A percentile compares a stretch with the other conserved stretches of the same genome.
Evolutionary conservation across 2,797 vertebrate species (phyloP).

Genomic region (Hippoglossus hippoglossus): DNA sequence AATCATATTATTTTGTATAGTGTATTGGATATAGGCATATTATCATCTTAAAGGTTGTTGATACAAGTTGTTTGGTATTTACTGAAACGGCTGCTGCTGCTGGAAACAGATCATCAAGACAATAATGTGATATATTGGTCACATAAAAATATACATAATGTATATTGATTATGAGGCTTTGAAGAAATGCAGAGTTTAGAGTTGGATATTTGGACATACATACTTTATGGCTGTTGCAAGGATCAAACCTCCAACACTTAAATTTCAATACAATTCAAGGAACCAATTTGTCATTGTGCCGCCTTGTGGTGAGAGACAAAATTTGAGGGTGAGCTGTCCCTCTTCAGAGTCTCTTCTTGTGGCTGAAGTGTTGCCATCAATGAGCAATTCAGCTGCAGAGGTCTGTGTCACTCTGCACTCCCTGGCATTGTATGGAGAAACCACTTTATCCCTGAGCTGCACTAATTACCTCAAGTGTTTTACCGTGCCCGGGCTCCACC

Average conservation of each 20-base stretch:
- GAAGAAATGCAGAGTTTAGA: neutral
- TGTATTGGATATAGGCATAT: no score
- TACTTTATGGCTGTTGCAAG: slow-evolving; percentile 1
- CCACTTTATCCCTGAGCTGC: slow-evolving; percentile 53
- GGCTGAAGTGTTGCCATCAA: slow-evolving; percentile 62
- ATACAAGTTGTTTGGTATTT: no score
- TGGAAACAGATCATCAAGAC: no score
- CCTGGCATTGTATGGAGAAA: slow-evolving; percentile 42
- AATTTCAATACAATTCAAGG: slow-evolving; percentile 4
- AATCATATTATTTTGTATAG: no score
- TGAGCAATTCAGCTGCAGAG: slow-evolving; percentile 51
- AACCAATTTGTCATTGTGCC: slow-evolving; percentile 21
- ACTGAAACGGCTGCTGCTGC: no score
- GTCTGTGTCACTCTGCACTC: slow-evolving; percentile 37
- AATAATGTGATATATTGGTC: no score
- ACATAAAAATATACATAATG: no score
- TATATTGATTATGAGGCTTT: no score
- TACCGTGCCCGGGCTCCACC: slow-evolving; percentile 19
- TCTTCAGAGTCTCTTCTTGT: slow-evolving; percentile 48
- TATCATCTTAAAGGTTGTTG: no score
- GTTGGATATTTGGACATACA: neutral
- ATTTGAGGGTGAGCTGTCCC: slow-evolving; percentile 16
- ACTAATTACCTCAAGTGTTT: slow-evolving; percentile 63
- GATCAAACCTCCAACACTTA: slow-evolving; percentile 14
- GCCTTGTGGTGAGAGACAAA: slow-evolving; percentile 28